Base-by-base conservation (phyloP, 2,888 invertebrate species). In the Patella pellucida region DNA sequence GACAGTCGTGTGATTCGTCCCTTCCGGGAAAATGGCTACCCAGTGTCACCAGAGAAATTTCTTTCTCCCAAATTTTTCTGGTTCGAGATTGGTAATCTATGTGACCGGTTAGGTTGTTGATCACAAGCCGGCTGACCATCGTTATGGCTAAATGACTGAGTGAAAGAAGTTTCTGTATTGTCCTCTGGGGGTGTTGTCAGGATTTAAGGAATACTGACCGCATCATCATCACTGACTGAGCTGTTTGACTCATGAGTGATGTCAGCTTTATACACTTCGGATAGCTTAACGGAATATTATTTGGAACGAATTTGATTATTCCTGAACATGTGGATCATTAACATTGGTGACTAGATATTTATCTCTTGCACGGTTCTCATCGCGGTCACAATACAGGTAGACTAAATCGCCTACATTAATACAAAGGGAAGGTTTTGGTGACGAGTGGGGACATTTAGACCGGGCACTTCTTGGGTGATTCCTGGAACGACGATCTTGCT, bases 401-500 rank as follows among this genome's bases (percentile, higher is more conserved):
- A 72, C 72, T 11, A 72, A 54, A 54, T 72, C 16, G 14, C 72
- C 72, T 23, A 72, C 56, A 16, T 15, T 16, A 14, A 72, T 23
- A 54, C n/a, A 4, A 4, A 27, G 72, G 11, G 16, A 16, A 5
- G 72, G 23, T 7, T 23, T 14, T 4, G 16, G 1, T 62, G 9
- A 31, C 0, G 31, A 19, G 4, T n/a, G 16, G n/a, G 72, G 73
- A 19, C 19, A n/a, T 41, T 73, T 73, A 52, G 73, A 67, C 15
- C 31, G 27, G 5, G 67, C 73, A 68, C 73, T 73, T 14, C 41
- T n/a, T 14, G 16, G 68, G 68, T 73, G 68, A 51, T 68, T 67
- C n/a, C 23, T 52, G 11, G 19, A 3, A 50, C 19, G 31, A 1
- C 51, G 31, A 11, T 31, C 9, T 41, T 14, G 72, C n/a, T 72